Conservation (phyloP, 2,797 vertebrate species). For the Anomalospiza imberbis region DNA sequence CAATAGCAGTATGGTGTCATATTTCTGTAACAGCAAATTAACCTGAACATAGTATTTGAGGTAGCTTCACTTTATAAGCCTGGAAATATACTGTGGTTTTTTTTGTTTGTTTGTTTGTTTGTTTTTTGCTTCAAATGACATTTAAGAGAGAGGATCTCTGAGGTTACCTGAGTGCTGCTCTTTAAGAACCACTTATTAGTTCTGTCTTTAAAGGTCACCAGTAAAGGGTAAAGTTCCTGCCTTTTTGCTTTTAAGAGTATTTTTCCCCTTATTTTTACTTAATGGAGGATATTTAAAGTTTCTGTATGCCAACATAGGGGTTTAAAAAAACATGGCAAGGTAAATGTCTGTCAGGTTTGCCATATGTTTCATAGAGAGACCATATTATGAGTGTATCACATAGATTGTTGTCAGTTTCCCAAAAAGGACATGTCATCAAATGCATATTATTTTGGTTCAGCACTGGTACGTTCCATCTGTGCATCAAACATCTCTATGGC, state of each 20-base stretch:
- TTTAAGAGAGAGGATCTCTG: conserved; percentile 19
- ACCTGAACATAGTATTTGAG: neutral
- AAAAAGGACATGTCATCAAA: neutral
- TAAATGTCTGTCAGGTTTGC: neutral
- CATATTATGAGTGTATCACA: neutral
- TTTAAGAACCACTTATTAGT: conserved; percentile 46
- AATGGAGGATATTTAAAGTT: conserved; percentile 24
- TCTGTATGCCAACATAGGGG: neutral
- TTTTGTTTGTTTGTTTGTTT: neutral
- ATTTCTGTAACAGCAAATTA: neutral
- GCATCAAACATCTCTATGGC: neutral
- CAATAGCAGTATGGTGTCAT: neutral
- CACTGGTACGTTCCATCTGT: neutral
- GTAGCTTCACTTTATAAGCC: neutral
- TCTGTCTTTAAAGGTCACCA: conserved; percentile 70
- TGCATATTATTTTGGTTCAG: neutral
- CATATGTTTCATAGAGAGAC: neutral
- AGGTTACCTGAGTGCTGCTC: conserved; percentile 17
- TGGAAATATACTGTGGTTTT: neutral
- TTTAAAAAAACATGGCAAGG: neutral
- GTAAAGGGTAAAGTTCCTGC: conserved; percentile 58
- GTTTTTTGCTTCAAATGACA: neutral
- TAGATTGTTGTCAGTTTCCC: neutral
- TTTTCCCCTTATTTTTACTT: conserved; percentile 32
- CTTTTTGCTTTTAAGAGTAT: conserved; percentile 34